Evolutionary conservation across 2,113 vertebrate species (phyloP).

Genomic region (Odontesthes bonariensis): DNA sequence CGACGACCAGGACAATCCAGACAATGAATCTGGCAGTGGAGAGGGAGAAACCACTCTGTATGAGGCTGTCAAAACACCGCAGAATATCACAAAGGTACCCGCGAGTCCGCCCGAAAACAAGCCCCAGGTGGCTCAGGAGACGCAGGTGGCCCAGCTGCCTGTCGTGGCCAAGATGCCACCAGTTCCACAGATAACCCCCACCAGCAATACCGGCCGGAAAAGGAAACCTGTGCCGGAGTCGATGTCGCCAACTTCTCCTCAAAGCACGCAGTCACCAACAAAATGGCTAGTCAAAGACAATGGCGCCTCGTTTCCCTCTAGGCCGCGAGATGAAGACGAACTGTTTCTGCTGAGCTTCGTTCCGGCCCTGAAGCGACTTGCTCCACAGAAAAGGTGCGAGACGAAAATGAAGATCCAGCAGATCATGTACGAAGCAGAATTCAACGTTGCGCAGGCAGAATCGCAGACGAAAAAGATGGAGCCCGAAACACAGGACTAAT

Average conservation of each 20-base stretch:
- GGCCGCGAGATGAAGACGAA: conserved; percentile 71
- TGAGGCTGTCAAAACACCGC: conserved; percentile 41
- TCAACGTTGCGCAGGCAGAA: conserved; percentile 50
- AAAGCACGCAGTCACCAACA: neutral
- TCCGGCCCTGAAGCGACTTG: conserved; percentile 74
- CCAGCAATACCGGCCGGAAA: conserved; percentile 47
- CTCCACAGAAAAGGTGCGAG: conserved; percentile 76
- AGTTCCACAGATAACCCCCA: conserved; percentile 10
- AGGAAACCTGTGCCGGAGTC: conserved; percentile 28
- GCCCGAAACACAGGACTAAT: conserved; percentile 23
- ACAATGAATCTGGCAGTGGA: conserved; percentile 31
- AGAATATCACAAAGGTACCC: conserved; percentile 28
- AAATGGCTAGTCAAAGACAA: conserved; percentile 72
- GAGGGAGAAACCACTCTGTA: conserved; percentile 48
- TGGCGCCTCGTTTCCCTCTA: conserved; percentile 34
- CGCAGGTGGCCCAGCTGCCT: conserved; percentile 57
- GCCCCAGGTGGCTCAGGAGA: conserved; percentile 57
- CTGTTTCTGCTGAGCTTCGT: conserved; percentile 80
- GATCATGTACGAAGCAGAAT: conserved; percentile 79
- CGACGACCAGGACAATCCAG: conserved; percentile 58
- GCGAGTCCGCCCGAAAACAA: conserved; percentile 49
- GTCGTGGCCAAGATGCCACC: conserved; percentile 52
- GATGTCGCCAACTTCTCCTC: conserved; percentile 12
- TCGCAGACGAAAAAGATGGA: conserved; percentile 37
- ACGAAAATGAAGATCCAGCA: conserved; percentile 80